Evolutionary conservation across 2,797 vertebrate species (phyloP).

Genomic region (Spatula clypeata): DNA sequence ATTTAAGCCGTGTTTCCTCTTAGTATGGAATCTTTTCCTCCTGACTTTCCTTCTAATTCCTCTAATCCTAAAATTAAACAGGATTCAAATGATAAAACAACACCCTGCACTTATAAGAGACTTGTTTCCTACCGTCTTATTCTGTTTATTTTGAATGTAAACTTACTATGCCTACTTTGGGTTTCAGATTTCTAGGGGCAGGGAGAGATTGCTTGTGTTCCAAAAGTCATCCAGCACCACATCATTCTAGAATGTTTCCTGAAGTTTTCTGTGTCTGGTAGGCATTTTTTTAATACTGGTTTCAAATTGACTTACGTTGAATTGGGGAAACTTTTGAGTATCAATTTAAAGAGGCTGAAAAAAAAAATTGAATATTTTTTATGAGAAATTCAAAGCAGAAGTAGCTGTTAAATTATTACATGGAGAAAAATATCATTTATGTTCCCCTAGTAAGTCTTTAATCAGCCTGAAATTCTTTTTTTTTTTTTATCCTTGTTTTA

Average conservation of each 20-base stretch:
- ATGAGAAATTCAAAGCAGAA: not conserved
- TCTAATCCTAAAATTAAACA: not conserved
- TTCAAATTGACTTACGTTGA: not conserved
- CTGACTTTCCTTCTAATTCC: too few relatives aligned
- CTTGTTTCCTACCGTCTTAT: not conserved
- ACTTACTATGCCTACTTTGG: not conserved
- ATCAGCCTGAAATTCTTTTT: not conserved
- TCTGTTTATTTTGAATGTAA: not conserved
- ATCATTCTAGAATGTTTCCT: not conserved
- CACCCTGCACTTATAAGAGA: not conserved
- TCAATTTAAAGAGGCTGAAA: not conserved
- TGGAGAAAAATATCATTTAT: not conserved
- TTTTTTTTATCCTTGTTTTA: not conserved
- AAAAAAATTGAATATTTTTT: not conserved
- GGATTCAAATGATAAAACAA: not conserved
- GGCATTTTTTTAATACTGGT: not conserved
- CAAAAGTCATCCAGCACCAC: not conserved
- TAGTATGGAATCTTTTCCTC: not conserved
- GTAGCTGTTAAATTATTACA: not conserved
- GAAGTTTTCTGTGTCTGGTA: not conserved
- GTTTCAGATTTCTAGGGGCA: not conserved
- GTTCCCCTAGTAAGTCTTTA: not conserved
- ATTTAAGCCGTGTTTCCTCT: not conserved
- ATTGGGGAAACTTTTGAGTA: not conserved
- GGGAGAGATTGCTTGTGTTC: not conserved